Percentiles rank a stretch among this genome's conserved stretches.
Conservation (phyloP, 2,888 invertebrate species). For the Caenorhabditis doughertyi region DNA sequence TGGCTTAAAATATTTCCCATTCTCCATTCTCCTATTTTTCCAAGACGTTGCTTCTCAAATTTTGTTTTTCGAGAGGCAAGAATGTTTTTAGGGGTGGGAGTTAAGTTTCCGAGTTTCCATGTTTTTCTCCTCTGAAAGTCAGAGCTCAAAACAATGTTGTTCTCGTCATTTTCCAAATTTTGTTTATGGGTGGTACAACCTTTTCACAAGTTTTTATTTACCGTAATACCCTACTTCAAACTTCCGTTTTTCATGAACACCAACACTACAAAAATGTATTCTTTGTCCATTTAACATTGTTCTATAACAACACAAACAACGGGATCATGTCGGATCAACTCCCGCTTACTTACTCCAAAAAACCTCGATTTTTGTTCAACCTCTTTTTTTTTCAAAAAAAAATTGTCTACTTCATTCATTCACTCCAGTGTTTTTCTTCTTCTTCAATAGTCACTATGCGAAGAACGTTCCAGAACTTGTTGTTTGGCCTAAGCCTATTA, state of each 20-base stretch:
- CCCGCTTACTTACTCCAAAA: constrained; percentile 40
- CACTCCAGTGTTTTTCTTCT: neutral
- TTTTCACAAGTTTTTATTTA: constrained; percentile 8
- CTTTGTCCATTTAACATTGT: constrained; percentile 34
- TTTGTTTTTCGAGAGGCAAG: neutral
- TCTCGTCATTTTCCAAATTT: neutral
- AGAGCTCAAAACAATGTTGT: constrained; percentile 32
- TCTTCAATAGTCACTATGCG: neutral
- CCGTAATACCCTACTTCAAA: constrained; percentile 23
- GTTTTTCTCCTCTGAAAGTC: too few relatives aligned
- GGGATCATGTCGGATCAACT: constrained; percentile 50
- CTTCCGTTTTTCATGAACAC: constrained; percentile 23
- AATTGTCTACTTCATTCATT: neutral
- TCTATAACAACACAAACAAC: constrained; percentile 54
- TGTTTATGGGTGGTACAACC: neutral
- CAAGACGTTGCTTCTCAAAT: neutral
- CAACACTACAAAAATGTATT: constrained; percentile 25
- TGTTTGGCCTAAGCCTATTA: constrained; percentile 42
- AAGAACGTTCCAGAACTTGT: constrained; percentile 32
- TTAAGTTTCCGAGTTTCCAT: neutral
- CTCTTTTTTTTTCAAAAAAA: neutral
- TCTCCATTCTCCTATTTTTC: constrained; percentile 1
- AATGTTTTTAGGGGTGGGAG: neutral
- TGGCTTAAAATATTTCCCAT: constrained; percentile 30
- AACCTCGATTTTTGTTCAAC: constrained; percentile 47